Evolutionary conservation across 2,888 invertebrate species (phyloP).

Genomic region (Archaeoteleia sp.): DNA sequence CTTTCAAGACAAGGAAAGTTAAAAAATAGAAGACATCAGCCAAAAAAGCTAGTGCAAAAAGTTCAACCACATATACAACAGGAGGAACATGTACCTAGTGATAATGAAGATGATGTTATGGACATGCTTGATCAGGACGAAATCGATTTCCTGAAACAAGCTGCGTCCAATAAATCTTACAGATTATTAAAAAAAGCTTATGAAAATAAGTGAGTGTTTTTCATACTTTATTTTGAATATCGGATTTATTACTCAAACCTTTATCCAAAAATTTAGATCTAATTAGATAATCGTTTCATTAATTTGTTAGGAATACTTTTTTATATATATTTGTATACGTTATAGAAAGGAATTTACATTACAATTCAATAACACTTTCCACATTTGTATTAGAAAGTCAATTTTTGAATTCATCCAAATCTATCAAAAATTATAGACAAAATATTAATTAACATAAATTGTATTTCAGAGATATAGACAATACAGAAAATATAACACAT

Average conservation of each 20-base stretch:
- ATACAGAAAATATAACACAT: slow-evolving; percentile 1
- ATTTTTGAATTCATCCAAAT: too few species aligned
- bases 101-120: slow-evolving; percentile 77
- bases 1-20: slow-evolving; percentile 72
- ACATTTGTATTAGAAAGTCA: too few species aligned
- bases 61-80: slow-evolving; percentile 62
- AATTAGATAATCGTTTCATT: too few species aligned
- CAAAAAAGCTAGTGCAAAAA: slow-evolving; percentile 68
- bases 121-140: slow-evolving; percentile 79
- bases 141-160: slow-evolving; percentile 75
- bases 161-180: slow-evolving; percentile 75
- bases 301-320: too few species aligned
- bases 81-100: slow-evolving; percentile 74
- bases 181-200: slow-evolving; percentile 72
- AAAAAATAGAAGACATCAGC: slow-evolving; percentile 67
- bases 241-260: too few species aligned
- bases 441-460: background rate
- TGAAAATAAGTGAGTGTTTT: slow-evolving; percentile 9
- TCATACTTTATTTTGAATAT: slow-evolving; percentile 2
- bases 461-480: slow-evolving; percentile 9
- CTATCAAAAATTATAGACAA: too few species aligned
- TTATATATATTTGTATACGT: too few species aligned
- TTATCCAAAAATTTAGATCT: too few species aligned
- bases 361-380: too few species aligned
- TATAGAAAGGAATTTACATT: too few species aligned